These are phyloP conservation scores for Pinctada fucata DNA, from an alignment of 2,888 invertebrate genomes.

Conservation along the genomic window DNA sequence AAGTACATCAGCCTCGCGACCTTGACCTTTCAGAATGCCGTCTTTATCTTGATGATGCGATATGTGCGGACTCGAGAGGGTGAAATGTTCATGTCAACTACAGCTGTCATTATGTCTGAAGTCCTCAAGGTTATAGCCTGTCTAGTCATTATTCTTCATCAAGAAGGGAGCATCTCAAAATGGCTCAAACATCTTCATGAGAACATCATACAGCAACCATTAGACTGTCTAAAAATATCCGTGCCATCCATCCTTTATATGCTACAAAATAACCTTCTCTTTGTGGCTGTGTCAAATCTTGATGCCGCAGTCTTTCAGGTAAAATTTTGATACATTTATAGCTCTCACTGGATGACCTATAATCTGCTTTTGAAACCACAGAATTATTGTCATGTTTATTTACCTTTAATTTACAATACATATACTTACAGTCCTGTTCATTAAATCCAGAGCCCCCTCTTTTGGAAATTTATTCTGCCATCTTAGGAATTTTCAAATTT, in stretches of 20 bases:
- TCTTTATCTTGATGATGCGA: constrained; percentile 96
- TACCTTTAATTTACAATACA: too few relatives aligned
- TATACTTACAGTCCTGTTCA: too few relatives aligned
- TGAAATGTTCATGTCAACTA: constrained; percentile 93
- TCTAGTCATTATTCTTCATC: constrained; percentile 82
- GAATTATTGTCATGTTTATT: too few relatives aligned
- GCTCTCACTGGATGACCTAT: background rate
- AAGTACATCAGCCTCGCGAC: constrained; percentile 88
- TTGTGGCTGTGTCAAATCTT: constrained; percentile 96
- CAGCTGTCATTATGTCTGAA: constrained; percentile 97
- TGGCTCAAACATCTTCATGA: constrained; percentile 69
- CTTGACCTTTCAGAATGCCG: constrained; percentile 96
- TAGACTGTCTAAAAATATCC: constrained; percentile 82
- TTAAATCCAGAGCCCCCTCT: too few relatives aligned
- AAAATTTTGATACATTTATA: constrained; percentile 19
- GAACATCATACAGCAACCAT: constrained; percentile 81
- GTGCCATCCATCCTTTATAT: constrained; percentile 97
- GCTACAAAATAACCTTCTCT: constrained; percentile 97
- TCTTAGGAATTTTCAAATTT: too few relatives aligned
- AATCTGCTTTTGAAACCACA: too few relatives aligned
- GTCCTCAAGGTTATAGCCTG: constrained; percentile 90
- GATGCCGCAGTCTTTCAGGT: constrained; percentile 98
- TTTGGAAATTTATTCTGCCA: too few relatives aligned
- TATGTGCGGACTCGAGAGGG: constrained; percentile 91
- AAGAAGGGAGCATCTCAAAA: constrained; percentile 58